A percentile compares a stretch with the other conserved stretches of the same genome.
These are phyloP conservation scores for Chelon labrosus DNA, from an alignment of 2,797 vertebrate genomes.

Conservation along the genomic window DNA sequence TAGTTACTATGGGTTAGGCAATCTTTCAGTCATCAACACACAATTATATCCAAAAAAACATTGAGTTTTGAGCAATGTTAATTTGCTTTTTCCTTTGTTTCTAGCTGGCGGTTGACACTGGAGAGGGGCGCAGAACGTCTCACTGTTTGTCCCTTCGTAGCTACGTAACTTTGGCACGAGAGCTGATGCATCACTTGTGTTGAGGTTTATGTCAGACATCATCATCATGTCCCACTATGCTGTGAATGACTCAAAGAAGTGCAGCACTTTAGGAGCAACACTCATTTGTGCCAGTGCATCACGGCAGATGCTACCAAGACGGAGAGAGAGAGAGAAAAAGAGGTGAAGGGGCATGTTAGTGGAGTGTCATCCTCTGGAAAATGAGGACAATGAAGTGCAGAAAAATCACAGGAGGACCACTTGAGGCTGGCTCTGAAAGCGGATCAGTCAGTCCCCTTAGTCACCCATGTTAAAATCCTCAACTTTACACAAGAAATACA, in stretches of 20 bases:
- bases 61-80: background rate
- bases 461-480: too few relatives aligned
- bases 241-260: constrained; percentile 28
- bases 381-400: too few relatives aligned
- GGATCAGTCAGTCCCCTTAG: too few relatives aligned
- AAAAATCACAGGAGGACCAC: too few relatives aligned
- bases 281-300: constrained; percentile 8
- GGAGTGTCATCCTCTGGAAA: too few relatives aligned
- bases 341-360: background rate
- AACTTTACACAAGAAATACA: too few relatives aligned
- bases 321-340: too few relatives aligned
- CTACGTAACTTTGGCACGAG: background rate
- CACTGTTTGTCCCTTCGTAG: constrained; percentile 1
- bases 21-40: background rate
- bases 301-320: constrained; percentile 16
- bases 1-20: background rate
- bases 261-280: constrained; percentile 16
- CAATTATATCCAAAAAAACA: background rate
- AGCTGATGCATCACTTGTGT: constrained; percentile 20
- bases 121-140: background rate
- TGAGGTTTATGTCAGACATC: constrained; percentile 22
- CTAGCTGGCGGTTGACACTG: background rate
- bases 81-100: background rate
- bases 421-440: too few relatives aligned
- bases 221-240: constrained; percentile 11